These are phyloP conservation scores for Phortica magna DNA, from an alignment of 2,888 invertebrate species.

Conservation along the genomic window DNA sequence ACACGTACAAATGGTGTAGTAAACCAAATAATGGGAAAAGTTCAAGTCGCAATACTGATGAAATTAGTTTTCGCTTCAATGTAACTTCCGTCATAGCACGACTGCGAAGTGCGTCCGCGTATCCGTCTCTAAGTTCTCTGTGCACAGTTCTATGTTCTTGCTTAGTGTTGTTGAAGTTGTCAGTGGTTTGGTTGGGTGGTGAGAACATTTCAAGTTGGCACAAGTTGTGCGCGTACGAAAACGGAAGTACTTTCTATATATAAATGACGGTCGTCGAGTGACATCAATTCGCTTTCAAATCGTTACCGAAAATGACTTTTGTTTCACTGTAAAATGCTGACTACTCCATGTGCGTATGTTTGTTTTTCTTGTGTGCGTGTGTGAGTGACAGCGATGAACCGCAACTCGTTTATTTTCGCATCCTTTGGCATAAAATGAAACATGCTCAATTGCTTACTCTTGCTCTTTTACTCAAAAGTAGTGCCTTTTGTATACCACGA, in stretches of 20 bases:
- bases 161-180: too few relatives aligned
- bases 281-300: constrained; percentile 61
- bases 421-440: neutral
- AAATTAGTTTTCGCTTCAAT: constrained; percentile 65
- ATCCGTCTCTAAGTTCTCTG: too few relatives aligned
- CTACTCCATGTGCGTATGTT: neutral
- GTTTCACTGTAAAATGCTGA: neutral
- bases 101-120: constrained; percentile 11
- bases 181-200: neutral
- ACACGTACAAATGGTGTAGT: neutral
- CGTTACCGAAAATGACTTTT: constrained; percentile 42
- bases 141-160: too few relatives aligned
- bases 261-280: constrained; percentile 56
- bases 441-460: too few relatives aligned
- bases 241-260: constrained; percentile 43
- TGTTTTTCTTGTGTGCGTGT: constrained; percentile 30
- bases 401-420: constrained; percentile 54
- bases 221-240: constrained; percentile 4
- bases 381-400: constrained; percentile 47
- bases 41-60: constrained; percentile 64
- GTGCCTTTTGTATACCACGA: neutral
- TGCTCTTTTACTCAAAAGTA: neutral
- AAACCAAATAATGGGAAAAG: constrained; percentile 55
- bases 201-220: constrained; percentile 52
- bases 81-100: constrained; percentile 58